Evolutionary conservation across 2,888 invertebrate species (phyloP).

Genomic region (Apamea anceps): DNA sequence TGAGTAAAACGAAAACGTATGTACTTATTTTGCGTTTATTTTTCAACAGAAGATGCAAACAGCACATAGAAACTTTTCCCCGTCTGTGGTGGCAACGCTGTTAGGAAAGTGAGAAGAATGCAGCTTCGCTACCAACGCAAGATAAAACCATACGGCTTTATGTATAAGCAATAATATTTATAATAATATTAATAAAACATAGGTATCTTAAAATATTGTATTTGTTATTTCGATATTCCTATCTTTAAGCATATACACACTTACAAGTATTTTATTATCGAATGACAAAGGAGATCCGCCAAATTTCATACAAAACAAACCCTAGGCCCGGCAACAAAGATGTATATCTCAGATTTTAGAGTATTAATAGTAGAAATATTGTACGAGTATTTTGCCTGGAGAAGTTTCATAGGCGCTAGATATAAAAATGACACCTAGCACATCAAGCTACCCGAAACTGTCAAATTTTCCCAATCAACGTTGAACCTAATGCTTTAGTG

Average conservation of each 20-base stretch:
- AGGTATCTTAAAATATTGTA: neutral
- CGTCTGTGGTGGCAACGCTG: slow-evolving; percentile 17
- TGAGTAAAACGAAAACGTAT: neutral
- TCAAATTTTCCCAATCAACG: too few relatives aligned
- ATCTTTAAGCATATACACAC: neutral
- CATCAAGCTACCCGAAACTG: too few relatives aligned
- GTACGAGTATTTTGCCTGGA: too few relatives aligned
- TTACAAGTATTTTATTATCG: neutral
- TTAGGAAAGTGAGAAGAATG: slow-evolving; percentile 28
- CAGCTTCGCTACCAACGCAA: neutral
- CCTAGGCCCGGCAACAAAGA: too few relatives aligned
- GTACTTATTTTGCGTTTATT: neutral
- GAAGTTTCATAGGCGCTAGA: too few relatives aligned
- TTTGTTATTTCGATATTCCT: slow-evolving; percentile 9
- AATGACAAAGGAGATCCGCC: too few relatives aligned
- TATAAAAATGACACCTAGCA: too few relatives aligned
- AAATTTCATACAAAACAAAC: too few relatives aligned
- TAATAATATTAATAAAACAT: neutral
- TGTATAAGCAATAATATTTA: neutral
- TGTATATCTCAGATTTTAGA: too few relatives aligned
- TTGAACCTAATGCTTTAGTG: too few relatives aligned
- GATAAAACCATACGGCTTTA: neutral
- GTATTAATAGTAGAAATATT: too few relatives aligned
- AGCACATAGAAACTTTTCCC: slow-evolving; percentile 2
- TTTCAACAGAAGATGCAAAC: neutral